Percentiles rank a stretch among this genome's conserved stretches.
Evolutionary conservation across 2,113 vertebrate species (phyloP).

Genomic region (Motacilla alba): DNA sequence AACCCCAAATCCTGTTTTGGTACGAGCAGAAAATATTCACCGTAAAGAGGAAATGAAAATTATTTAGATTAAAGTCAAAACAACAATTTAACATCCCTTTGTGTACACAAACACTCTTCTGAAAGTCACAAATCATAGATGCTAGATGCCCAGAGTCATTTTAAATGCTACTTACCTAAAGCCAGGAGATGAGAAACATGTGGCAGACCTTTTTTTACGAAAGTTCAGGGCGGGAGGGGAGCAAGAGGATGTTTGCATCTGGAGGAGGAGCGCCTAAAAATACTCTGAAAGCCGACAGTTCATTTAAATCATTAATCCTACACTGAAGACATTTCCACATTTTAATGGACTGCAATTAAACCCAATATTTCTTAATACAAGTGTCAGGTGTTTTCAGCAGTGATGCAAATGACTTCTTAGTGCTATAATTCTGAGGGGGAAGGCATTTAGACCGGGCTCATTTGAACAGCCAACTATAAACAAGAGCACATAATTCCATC

Average conservation of each 20-base stretch:
- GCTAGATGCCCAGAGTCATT: slow-evolving; percentile 59
- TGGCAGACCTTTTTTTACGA: slow-evolving; percentile 68
- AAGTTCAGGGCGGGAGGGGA: slow-evolving; percentile 52
- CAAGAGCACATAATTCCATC: slow-evolving; percentile 83
- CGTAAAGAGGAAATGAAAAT: slow-evolving; percentile 53
- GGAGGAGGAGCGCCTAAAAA: slow-evolving; percentile 68
- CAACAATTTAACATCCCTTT: slow-evolving; percentile 72
- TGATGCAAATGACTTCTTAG: slow-evolving; percentile 74
- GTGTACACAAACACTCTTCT: slow-evolving; percentile 72
- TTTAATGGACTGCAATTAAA: slow-evolving; percentile 80
- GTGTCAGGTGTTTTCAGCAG: slow-evolving; percentile 83
- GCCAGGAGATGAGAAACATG: slow-evolving; percentile 76
- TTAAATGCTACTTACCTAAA: slow-evolving; percentile 74
- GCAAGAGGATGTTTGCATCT: slow-evolving; percentile 71
- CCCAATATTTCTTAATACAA: slow-evolving; percentile 76
- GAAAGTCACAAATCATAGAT: slow-evolving; percentile 71
- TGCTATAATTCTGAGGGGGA: slow-evolving; percentile 73
- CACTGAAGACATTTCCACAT: slow-evolving; percentile 69
- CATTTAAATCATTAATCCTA: slow-evolving; percentile 77
- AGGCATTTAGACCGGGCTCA: slow-evolving; percentile 76
- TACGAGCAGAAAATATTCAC: slow-evolving; percentile 22
- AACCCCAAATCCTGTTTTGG: background rate
- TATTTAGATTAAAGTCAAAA: slow-evolving; percentile 66
- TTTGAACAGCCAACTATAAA: slow-evolving; percentile 82
- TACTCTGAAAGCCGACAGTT: slow-evolving; percentile 68